phyloP scores from a whole-genome alignment of 2,113 vertebrate genomes.

The Ptyas mucosa region DNA sequence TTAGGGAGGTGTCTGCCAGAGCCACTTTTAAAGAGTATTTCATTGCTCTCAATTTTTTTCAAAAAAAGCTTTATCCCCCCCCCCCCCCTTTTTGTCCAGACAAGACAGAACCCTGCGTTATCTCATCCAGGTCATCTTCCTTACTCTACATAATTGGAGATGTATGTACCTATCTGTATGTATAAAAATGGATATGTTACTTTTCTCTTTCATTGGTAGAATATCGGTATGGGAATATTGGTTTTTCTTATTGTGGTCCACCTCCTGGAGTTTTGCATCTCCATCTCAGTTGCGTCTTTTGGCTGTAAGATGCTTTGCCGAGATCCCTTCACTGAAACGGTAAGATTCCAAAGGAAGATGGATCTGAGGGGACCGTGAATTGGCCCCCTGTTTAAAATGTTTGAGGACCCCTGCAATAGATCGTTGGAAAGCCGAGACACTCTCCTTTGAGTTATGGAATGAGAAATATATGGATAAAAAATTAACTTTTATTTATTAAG shows the following conservation, averaged over 20 bases:
- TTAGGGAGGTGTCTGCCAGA: neutral
- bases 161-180: neutral
- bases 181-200: neutral
- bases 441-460: neutral
- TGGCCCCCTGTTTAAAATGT: no score
- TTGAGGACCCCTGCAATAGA: neutral
- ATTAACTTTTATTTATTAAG: neutral
- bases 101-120: neutral
- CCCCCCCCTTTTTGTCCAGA: neutral
- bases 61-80: neutral
- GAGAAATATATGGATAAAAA: neutral
- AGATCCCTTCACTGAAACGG: neutral
- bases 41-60: neutral
- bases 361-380: no score
- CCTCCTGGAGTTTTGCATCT: constrained; percentile 2
- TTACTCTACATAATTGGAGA: neutral
- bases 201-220: neutral
- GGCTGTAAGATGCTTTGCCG: constrained; percentile 17
- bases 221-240: accelerated
- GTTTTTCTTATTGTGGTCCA: neutral
- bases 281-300: constrained; percentile 9
- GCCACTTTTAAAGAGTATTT: neutral
- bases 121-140: neutral
- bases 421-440: neutral
- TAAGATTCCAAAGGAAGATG: neutral